Base-by-base conservation (phyloP, 2,797 vertebrate species). In the Gymnoscopelus microlampas region DNA sequence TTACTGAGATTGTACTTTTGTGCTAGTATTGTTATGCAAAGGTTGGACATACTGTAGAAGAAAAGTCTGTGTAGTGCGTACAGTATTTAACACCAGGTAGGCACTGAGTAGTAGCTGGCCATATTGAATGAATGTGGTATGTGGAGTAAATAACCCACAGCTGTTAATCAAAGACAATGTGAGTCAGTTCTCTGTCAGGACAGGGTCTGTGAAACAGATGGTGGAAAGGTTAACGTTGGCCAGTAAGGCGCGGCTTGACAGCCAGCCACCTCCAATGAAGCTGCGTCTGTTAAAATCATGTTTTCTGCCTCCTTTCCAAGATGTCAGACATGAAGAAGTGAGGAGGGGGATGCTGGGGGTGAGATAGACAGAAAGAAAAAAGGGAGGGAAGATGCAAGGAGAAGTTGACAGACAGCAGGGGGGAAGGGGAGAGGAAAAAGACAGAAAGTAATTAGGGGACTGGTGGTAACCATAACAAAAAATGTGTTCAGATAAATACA, bases 161-260 rank as follows among this genome's bases (percentile, higher is more conserved):
- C 77, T 68, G 78, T 76, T 80, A 82, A 88, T 86, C 79, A 82
- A 79, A 81, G 79, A 65, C 68, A 68, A 44, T 44, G 56, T 74
- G 66, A 76, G 79, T 79, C 82, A 60, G 61, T 50, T 67, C 60
- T 71, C 71, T 80, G 80, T 86, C 73, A 77, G 72, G 66, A 66
- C 13, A 23, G 29, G 53, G 14, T 13, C 65, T 60, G 76, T 60
- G 68, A 81, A 86, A 74, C 87, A 90, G 83, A 90, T 84, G 87
- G 86, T 80, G 55, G 70, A 78, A 78, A 88, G 86, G 90, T 89
- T 91, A 80, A 84, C 73, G 76, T 77, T 82, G 70, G 63, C 73
- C 71, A 85, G 73, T 74, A 74, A 74, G 69, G 67, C 44, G 29
- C 3, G n/a, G 70, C 75, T 66, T 75, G 82, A 85, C 87, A 87